Evolutionary conservation across 2,797 vertebrate species (phyloP), one percentile per base, ranked within the genome.

Genomic region (Gallinago solitaria): DNA sequence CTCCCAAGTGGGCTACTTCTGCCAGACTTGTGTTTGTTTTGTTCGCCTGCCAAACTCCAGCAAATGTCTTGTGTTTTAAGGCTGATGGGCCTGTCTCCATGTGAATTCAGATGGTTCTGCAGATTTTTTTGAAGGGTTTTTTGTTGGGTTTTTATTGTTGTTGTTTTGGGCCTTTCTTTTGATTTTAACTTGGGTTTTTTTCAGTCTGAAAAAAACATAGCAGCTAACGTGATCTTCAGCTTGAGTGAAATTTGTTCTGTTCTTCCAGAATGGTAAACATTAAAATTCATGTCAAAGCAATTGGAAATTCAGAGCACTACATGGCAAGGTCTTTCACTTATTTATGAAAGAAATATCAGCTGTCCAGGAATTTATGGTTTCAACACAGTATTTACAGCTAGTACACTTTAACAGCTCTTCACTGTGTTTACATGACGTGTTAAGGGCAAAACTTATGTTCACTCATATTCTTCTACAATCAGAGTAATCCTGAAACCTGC

Each of bases 61-160:
- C 70, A 94, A 96, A 96, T 96, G 87, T 93, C 77, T 81, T 93
- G 23, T 65, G 50, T 90, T 95, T 93, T 70, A 94, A 93, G 85
- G 56, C 80, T 65, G 78, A 65, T 41, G 33, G 32, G 57, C 43
- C 57, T 60, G 25, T 89, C 80, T 91, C 89, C 1, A 3, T 30
- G 51, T 84, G 79, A 76, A 79, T 91, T 96, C 84, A 84, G 53
- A 77, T 59, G 35, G 77, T 57, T 96, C 53, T 87, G 68, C 61
- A 61, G 43, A 84, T 70, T 90, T 43, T 82, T 45, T 70, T 24
- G 21, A 7, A 28, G 6, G 5, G 1, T 4, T 16, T 33, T 16
- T 28, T 60, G 23, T 54, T 53, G 16, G 53, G 41, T 17, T 43
- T 79, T 43, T 41, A 6, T 18, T 19, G 25, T 14, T 78, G 83